Base-by-base conservation (phyloP, 2,888 invertebrate genomes). In the Rotaria socialis region DNA sequence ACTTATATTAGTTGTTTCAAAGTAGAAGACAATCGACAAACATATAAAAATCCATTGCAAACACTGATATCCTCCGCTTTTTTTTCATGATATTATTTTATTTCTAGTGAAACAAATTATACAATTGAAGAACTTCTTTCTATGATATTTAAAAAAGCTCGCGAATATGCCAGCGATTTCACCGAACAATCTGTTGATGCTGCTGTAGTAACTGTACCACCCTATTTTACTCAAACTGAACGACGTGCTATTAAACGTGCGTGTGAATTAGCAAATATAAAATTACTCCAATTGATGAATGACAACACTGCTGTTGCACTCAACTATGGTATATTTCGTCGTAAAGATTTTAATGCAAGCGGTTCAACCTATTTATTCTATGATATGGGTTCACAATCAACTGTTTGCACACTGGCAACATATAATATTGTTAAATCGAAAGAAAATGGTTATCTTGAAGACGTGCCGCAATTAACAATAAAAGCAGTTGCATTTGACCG, bases 361-460 rank as follows among this genome's bases (percentile, higher is more conserved):
- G 86, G 85, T 22, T 94, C 95, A 0, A 94, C 96, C 89, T 94
- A 96, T 50, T 93, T 99, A 92, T 96, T 99, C 92, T 99, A 96
- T 90, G 99, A 99, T 90, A 96, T 99, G 96, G 99, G 99, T 11
- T 95, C 99, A 0, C 94, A 94, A 14, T 96, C 95, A 87, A 97
- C 98, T 0, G 94, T 95, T 43, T 97, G 96, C 0, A 95, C 96
- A 0, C 92, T 99, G 74, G 95, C 88, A 90, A 91, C 90, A 22
- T 92, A 91, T 88, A 90, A 90, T 86, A 88, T 95, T 87, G 94
- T 96, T 1, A 98, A 96, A 92, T 94, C 94, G 85, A 96, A 97
- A 92, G 97, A 97, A 87, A 94, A 94, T 89, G 60, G 60, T n/a
- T n/a, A n/a, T 60, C 93, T 94, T 10, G 97, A 97, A 92, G 95